A percentile compares a stretch with the other conserved stretches of the same genome.
Conservation (phyloP, 2,888 invertebrate species). For the Caenorhabditis doughertyi region DNA sequence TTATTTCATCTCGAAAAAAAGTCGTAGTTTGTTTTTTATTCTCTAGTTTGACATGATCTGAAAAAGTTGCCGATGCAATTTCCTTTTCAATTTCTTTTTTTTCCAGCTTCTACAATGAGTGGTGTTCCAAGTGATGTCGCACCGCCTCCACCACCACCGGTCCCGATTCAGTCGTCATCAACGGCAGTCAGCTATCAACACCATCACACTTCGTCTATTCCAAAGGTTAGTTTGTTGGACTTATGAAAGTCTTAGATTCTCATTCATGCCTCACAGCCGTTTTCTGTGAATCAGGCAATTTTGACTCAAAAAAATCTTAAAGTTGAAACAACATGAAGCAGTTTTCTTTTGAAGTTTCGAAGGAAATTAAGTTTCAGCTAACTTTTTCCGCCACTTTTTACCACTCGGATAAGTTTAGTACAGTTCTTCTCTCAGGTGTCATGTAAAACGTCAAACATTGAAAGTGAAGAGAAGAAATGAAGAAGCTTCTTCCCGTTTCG, state of each 20-base stretch:
- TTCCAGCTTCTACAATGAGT: slow-evolving; percentile 64
- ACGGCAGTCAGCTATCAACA: slow-evolving; percentile 52
- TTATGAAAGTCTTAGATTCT: background rate
- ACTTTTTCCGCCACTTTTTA: no score
- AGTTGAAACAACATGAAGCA: no score
- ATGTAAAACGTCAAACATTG: slow-evolving; percentile 52
- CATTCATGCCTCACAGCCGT: no score
- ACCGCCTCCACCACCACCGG: slow-evolving; percentile 54
- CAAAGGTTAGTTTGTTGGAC: slow-evolving; percentile 49
- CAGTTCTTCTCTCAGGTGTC: slow-evolving; percentile 26
- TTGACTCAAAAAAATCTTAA: no score
- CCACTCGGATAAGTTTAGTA: no score
- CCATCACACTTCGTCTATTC: slow-evolving; percentile 58
- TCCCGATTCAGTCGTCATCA: slow-evolving; percentile 48
- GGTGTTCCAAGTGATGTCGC: slow-evolving; percentile 52
- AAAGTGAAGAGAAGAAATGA: slow-evolving; percentile 17
- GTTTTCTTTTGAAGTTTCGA: no score
- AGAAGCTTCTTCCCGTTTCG: slow-evolving; percentile 41
- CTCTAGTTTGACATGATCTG: background rate
- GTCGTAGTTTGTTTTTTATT: slow-evolving; percentile 5
- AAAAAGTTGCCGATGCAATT: slow-evolving; percentile 51
- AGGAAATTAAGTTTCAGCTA: no score
- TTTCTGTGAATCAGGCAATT: no score
- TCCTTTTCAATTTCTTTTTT: slow-evolving; percentile 35
- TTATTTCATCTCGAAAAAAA: slow-evolving; percentile 14